These are phyloP conservation scores for Muscina levida DNA, from an alignment of 2,888 invertebrate genomes.

Conservation along the genomic window DNA sequence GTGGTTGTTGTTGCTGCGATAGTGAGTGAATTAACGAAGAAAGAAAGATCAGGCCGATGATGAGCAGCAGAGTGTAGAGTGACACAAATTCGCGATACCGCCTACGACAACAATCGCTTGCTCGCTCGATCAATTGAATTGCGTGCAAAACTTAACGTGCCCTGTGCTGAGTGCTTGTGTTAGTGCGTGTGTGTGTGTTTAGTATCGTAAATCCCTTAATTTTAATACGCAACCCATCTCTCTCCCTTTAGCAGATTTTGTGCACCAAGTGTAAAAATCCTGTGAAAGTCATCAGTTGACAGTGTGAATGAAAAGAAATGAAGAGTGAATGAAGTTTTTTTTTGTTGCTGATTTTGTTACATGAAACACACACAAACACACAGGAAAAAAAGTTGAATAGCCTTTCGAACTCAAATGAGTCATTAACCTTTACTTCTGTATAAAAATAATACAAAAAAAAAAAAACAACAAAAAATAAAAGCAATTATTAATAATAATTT, in stretches of 20 bases:
- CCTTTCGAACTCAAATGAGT: neutral
- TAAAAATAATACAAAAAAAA: slow-evolving; percentile 16
- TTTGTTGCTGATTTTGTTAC: neutral
- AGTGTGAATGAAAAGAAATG: neutral
- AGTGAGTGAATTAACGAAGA: slow-evolving; percentile 8
- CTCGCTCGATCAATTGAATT: no score
- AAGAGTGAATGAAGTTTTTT: neutral
- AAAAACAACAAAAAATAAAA: slow-evolving; percentile 10
- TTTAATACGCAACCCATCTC: no score
- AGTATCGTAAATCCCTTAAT: no score
- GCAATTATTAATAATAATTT: slow-evolving; percentile 22
- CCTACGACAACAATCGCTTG: no score
- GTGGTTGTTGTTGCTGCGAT: neutral
- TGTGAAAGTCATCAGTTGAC: neutral
- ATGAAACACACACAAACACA: no score
- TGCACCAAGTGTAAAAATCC: neutral
- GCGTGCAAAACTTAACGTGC: neutral
- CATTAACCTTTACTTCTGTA: slow-evolving; percentile 21
- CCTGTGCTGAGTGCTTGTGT: no score
- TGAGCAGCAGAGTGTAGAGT: slow-evolving; percentile 4
- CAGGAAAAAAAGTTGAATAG: slow-evolving; percentile 25
- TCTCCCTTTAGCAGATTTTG: no score
- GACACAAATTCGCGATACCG: slow-evolving; percentile 2
- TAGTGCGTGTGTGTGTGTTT: no score
- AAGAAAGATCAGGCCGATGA: slow-evolving; percentile 7